These are phyloP conservation scores for Megaleporinus macrocephalus DNA, from an alignment of 2,113 vertebrate genomes.

Conservation along the genomic window DNA sequence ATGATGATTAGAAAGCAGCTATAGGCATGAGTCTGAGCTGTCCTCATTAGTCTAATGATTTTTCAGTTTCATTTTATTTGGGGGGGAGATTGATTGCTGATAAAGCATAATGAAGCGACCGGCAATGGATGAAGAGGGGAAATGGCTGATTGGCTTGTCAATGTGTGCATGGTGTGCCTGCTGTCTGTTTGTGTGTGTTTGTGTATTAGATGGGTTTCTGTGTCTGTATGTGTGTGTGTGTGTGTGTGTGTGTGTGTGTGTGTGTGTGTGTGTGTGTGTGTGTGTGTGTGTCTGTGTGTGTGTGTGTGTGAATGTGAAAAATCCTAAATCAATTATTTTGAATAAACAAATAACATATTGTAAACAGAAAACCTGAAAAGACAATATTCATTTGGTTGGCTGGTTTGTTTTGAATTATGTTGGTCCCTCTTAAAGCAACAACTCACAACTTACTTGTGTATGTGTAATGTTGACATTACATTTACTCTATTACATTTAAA, in stretches of 20 bases:
- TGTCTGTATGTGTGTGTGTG: slow-evolving; percentile 10
- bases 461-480: too few species aligned
- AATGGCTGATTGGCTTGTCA: slow-evolving; percentile 32
- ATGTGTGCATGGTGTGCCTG: slow-evolving; percentile 20
- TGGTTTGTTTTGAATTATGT: too few species aligned
- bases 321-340: background rate
- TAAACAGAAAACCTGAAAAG: too few species aligned
- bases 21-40: slow-evolving; percentile 30
- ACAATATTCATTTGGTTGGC: background rate
- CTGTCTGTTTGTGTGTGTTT: slow-evolving; percentile 13
- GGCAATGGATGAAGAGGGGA: slow-evolving; percentile 27
- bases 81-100: slow-evolving; percentile 54
- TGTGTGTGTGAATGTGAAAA: slow-evolving; percentile 24
- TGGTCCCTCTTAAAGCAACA: too few species aligned
- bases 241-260: slow-evolving; percentile 9
- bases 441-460: too few species aligned
- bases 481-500: too few species aligned
- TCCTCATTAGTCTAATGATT: slow-evolving; percentile 51
- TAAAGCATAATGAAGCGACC: slow-evolving; percentile 45
- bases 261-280: slow-evolving; percentile 5
- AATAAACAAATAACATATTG: background rate
- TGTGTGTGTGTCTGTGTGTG: slow-evolving; percentile 11
- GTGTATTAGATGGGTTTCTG: background rate
- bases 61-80: slow-evolving; percentile 51
- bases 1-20: slow-evolving; percentile 35